phyloP scores from a whole-genome alignment of 2,113 vertebrate species.

The Centropus bengalensis region DNA sequence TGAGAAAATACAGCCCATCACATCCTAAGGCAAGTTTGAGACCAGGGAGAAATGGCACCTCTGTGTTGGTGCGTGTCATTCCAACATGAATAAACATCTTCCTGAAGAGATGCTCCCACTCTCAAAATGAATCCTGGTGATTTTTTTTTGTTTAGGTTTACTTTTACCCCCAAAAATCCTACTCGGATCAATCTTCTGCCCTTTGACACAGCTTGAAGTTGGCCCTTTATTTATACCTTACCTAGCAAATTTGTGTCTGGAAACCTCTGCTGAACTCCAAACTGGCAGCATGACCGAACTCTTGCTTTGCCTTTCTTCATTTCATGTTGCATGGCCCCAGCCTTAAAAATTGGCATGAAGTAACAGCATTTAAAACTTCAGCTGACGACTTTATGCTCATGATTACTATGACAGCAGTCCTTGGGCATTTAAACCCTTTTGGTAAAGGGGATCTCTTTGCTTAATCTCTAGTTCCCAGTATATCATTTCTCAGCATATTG shows the following conservation, averaged over 20 bases:
- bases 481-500: not conserved
- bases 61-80: not conserved
- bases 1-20: not conserved
- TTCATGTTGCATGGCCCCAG: not conserved
- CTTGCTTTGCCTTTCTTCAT: not conserved
- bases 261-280: not conserved
- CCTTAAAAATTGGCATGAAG: not conserved
- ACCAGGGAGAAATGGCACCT: not conserved
- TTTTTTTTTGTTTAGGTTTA: not conserved
- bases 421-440: not conserved
- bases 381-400: not conserved
- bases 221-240: not conserved
- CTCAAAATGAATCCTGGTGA: not conserved
- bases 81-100: not conserved
- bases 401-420: not conserved
- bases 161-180: not conserved
- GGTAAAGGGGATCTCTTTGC: slow-evolving; percentile 9
- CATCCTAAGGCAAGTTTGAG: not conserved
- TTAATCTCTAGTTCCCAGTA: not conserved
- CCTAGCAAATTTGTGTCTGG: not conserved
- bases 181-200: not conserved
- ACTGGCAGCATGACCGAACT: not conserved
- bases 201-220: not conserved
- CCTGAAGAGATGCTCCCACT: not conserved
- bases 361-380: slow-evolving; percentile 13